Evolutionary conservation across 2,797 vertebrate genomes (phyloP).

Genomic region (Basileuterus tristriatus): DNA sequence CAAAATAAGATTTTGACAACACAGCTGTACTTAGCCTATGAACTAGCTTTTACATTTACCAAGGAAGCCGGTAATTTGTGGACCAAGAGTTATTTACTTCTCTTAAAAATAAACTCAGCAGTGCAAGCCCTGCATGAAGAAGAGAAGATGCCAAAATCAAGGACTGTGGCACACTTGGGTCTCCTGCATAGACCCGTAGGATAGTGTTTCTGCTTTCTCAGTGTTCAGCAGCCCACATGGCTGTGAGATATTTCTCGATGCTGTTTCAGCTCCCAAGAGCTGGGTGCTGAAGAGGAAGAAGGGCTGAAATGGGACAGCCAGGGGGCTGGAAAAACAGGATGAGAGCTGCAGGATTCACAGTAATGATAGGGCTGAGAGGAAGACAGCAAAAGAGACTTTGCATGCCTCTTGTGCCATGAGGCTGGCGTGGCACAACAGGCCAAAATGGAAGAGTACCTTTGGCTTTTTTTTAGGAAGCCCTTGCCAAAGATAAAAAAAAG

Average conservation of each 20-base stretch:
- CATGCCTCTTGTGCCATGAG: background rate
- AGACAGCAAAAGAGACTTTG: background rate
- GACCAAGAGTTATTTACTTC: background rate
- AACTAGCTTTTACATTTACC: background rate
- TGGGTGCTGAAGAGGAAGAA: background rate
- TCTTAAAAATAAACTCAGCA: conserved; percentile 47
- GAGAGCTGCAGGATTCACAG: background rate
- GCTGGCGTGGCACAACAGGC: background rate
- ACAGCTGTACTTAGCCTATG: background rate
- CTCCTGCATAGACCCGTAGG: background rate
- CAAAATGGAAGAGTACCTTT: background rate
- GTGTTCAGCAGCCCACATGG: background rate
- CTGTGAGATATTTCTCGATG: background rate
- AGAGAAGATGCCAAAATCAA: background rate
- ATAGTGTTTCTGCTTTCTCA: background rate
- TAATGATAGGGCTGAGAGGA: background rate
- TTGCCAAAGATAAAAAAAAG: background rate
- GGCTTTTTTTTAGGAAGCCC: background rate
- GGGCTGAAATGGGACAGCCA: background rate
- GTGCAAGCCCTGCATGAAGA: background rate
- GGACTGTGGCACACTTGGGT: background rate
- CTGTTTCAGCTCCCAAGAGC: background rate
- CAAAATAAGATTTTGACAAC: background rate
- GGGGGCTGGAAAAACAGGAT: background rate
- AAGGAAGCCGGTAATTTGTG: conserved; percentile 38